phyloP scores from a whole-genome alignment of 2,888 invertebrate genomes.

The Nemotelus nigrinus region DNA sequence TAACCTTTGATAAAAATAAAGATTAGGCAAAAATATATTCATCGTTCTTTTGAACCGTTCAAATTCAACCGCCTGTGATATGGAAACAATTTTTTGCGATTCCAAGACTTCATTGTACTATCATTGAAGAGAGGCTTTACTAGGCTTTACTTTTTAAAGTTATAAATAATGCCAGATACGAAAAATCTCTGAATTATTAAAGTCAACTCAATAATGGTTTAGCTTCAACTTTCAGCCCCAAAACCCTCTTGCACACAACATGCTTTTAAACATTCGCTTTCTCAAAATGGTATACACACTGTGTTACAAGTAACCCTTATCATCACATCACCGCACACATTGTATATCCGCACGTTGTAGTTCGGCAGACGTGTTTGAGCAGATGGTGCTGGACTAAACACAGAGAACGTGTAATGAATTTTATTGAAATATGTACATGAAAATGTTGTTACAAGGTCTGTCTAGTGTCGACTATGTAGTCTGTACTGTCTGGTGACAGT shows the following conservation, averaged over 20 bases:
- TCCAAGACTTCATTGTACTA: too few species aligned
- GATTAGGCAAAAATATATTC: too few species aligned
- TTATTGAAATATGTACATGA: conserved; percentile 17
- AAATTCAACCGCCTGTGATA: too few species aligned
- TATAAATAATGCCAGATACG: too few species aligned
- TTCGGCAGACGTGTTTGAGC: conserved; percentile 34
- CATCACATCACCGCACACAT: conserved; percentile 12
- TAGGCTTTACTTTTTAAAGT: too few species aligned
- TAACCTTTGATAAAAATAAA: too few species aligned
- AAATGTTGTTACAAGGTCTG: not conserved
- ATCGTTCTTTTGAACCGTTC: too few species aligned
- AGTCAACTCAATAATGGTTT: not conserved
- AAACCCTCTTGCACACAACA: not conserved
- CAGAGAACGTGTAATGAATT: conserved; percentile 41
- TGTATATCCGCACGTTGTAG: not conserved
- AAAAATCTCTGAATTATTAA: not conserved
- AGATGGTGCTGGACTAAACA: conserved; percentile 37
- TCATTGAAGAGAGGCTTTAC: too few species aligned
- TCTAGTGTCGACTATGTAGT: not conserved
- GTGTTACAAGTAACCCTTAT: conserved; percentile 35
- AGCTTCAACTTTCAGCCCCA: not conserved
- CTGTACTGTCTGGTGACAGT: conserved; percentile 22
- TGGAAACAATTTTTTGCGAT: too few species aligned
- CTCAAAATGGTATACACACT: not conserved
- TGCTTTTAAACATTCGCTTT: not conserved